Conservation (phyloP, 2,113 vertebrate species). For the Lipotes vexillifer region DNA sequence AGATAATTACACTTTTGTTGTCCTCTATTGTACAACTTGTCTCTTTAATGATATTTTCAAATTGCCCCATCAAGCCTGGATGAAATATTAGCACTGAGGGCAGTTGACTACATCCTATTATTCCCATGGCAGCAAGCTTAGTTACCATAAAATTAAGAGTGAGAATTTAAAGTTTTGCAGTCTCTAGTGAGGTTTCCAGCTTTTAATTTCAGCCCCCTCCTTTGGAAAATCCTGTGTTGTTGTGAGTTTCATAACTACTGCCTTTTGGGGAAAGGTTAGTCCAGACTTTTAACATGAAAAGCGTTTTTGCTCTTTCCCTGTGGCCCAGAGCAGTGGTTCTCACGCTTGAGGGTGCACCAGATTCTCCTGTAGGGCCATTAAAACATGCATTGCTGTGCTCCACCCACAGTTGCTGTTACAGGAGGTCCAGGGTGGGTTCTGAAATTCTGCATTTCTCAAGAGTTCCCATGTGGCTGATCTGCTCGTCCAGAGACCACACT, state of each 20-base stretch:
- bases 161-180: conserved; percentile 1
- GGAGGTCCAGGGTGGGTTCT: background rate
- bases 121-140: background rate
- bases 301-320: background rate
- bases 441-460: rapidly evolving
- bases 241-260: background rate
- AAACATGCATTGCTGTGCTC: rapidly evolving
- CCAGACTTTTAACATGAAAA: background rate
- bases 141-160: conserved; percentile 30
- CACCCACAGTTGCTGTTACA: rapidly evolving
- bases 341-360: rapidly evolving
- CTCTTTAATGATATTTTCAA: conserved; percentile 61
- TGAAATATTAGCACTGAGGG: conserved; percentile 1
- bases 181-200: background rate
- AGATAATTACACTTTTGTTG: background rate
- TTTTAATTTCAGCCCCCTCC: background rate
- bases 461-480: rapidly evolving
- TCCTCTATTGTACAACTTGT: background rate
- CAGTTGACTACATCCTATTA: conserved; percentile 9
- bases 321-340: background rate
- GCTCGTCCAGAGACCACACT: no score
- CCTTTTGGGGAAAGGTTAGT: background rate
- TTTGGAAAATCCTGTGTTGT: background rate
- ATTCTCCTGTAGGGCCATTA: no score
- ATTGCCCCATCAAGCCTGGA: conserved; percentile 41